These are phyloP conservation scores for Triplophysa siluroides DNA, from an alignment of 2,113 vertebrate species.

Conservation along the genomic window DNA sequence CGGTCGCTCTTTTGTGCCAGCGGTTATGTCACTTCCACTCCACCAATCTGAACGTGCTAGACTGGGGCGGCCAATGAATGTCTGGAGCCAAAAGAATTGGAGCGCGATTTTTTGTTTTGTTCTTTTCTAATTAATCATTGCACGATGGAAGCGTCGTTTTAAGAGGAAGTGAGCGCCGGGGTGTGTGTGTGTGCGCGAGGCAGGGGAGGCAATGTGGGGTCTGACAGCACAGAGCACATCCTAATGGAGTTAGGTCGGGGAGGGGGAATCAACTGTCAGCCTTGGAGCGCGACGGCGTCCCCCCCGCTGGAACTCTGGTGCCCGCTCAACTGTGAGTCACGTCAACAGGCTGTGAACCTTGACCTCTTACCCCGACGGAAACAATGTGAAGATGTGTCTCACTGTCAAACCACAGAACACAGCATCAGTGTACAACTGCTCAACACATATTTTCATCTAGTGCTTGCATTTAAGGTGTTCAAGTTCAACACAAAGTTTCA, in stretches of 20 bases:
- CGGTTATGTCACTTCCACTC: constrained; percentile 48
- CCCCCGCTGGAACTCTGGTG: constrained; percentile 47
- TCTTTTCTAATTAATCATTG: constrained; percentile 47
- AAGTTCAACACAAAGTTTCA: neutral
- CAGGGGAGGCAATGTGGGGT: constrained; percentile 9
- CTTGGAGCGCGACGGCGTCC: neutral
- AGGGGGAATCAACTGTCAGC: constrained; percentile 17
- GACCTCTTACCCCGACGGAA: constrained; percentile 56
- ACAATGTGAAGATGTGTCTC: constrained; percentile 31
- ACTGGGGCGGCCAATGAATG: constrained; percentile 20
- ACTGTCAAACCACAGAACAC: neutral
- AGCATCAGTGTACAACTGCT: no score
- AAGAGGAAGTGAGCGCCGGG: constrained; percentile 10
- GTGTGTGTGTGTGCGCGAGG: neutral
- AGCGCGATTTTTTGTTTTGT: constrained; percentile 38
- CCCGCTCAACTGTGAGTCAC: constrained; percentile 61
- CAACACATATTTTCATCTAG: neutral
- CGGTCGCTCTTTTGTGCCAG: constrained; percentile 32
- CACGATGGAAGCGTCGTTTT: constrained; percentile 7
- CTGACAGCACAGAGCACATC: constrained; percentile 29
- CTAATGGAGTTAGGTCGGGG: constrained; percentile 22
- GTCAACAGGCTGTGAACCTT: constrained; percentile 52
- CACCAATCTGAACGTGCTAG: constrained; percentile 39
- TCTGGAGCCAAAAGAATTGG: constrained; percentile 30
- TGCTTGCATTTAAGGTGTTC: neutral